These are phyloP conservation scores for Calonectris borealis DNA, from an alignment of 2,113 vertebrate species.

Conservation along the genomic window DNA sequence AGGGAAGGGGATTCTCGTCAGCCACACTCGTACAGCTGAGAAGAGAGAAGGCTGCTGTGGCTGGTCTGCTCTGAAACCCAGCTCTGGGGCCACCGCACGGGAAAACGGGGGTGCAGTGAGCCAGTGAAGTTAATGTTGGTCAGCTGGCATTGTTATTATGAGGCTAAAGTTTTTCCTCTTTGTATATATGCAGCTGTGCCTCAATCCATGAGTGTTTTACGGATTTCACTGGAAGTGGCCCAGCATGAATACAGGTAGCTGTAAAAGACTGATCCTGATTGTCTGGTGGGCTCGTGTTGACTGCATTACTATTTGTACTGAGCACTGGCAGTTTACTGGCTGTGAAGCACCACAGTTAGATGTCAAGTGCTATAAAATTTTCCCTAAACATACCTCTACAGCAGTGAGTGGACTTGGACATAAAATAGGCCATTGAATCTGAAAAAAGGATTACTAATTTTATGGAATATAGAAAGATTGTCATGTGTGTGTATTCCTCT, in stretches of 20 bases:
- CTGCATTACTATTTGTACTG: not conserved
- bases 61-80: not conserved
- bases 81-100: not conserved
- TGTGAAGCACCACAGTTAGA: not conserved
- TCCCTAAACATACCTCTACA: not conserved
- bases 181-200: not conserved
- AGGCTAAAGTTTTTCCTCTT: not conserved
- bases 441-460: not conserved
- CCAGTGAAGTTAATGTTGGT: not conserved
- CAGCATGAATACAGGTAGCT: not conserved
- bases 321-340: not conserved
- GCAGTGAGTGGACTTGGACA: not conserved
- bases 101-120: not conserved
- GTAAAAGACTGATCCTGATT: not conserved
- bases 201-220: not conserved
- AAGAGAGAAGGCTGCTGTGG: not conserved
- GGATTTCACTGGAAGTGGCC: not conserved
- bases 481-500: not conserved
- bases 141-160: accelerated
- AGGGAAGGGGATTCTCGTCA: not conserved
- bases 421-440: not conserved
- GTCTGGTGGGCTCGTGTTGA: not conserved
- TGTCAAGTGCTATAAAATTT: not conserved
- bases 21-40: accelerated
- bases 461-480: not conserved